Percentiles rank a stretch among this genome's conserved stretches.
These are phyloP conservation scores for Verasper variegatus DNA, from an alignment of 2,113 vertebrate genomes.

Conservation along the genomic window DNA sequence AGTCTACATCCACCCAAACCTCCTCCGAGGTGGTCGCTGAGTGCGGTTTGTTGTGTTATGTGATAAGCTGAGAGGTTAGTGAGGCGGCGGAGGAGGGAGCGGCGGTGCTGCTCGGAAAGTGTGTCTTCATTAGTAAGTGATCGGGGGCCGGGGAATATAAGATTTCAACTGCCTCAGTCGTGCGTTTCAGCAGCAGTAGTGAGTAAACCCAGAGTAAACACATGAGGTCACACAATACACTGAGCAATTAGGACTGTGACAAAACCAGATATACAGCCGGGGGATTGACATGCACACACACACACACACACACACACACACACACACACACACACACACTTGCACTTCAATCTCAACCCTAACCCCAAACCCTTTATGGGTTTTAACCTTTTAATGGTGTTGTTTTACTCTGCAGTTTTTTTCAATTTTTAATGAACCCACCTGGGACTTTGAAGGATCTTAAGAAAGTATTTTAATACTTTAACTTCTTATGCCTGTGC, in stretches of 20 bases:
- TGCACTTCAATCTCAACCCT: too few species aligned
- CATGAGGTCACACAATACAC: slow-evolving; percentile 77
- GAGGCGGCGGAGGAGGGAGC: slow-evolving; percentile 36
- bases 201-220: slow-evolving; percentile 75
- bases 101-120: slow-evolving; percentile 44
- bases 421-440: too few species aligned
- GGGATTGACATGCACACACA: slow-evolving; percentile 46
- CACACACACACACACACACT: neutral
- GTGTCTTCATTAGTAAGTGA: slow-evolving; percentile 68
- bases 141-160: slow-evolving; percentile 59
- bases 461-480: too few species aligned
- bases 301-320: neutral
- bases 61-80: slow-evolving; percentile 65
- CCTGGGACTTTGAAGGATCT: too few species aligned
- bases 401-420: too few species aligned
- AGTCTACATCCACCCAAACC: slow-evolving; percentile 41
- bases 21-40: slow-evolving; percentile 62
- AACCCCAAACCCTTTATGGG: too few species aligned
- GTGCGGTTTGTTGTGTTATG: slow-evolving; percentile 72
- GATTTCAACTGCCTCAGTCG: slow-evolving; percentile 60
- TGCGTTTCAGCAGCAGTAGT: slow-evolving; percentile 62
- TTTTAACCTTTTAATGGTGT: too few species aligned
- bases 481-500: too few species aligned
- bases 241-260: slow-evolving; percentile 65
- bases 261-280: slow-evolving; percentile 65